phyloP scores from a whole-genome alignment of 2,888 invertebrate species.

The Acleris emargana region DNA sequence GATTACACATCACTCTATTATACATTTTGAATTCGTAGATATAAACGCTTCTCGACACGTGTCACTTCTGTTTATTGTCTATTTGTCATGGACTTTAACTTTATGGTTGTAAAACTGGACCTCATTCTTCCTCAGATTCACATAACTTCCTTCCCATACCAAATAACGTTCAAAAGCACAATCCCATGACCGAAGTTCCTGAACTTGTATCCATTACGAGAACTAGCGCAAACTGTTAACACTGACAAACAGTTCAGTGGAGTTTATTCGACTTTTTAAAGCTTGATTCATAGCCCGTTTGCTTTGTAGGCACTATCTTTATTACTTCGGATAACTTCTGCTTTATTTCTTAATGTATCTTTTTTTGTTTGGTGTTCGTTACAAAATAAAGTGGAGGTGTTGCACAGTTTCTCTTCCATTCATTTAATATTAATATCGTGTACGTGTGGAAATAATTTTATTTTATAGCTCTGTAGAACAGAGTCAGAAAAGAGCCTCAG shows the following conservation, averaged over 20 bases:
- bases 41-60: too few species aligned
- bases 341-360: slow-evolving; percentile 12
- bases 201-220: slow-evolving; percentile 32
- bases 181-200: slow-evolving; percentile 12
- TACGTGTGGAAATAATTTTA: too few species aligned
- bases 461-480: too few species aligned
- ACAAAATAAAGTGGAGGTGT: background rate
- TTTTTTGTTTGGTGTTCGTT: background rate
- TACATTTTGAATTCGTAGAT: too few species aligned
- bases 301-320: slow-evolving; percentile 34
- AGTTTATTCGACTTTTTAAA: slow-evolving; percentile 35
- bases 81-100: too few species aligned
- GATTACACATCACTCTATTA: too few species aligned
- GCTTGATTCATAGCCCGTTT: slow-evolving; percentile 37
- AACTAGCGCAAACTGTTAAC: slow-evolving; percentile 34
- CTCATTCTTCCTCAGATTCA: too few species aligned
- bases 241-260: slow-evolving; percentile 33
- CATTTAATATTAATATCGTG: too few species aligned
- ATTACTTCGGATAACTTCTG: slow-evolving; percentile 16
- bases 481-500: too few species aligned
- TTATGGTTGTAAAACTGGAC: too few species aligned
- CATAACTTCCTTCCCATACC: too few species aligned
- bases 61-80: too few species aligned
- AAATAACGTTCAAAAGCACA: slow-evolving; percentile 5
- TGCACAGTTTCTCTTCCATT: background rate